phyloP scores from a whole-genome alignment of 2,888 invertebrate species.

The Ochlodes sylvanus region DNA sequence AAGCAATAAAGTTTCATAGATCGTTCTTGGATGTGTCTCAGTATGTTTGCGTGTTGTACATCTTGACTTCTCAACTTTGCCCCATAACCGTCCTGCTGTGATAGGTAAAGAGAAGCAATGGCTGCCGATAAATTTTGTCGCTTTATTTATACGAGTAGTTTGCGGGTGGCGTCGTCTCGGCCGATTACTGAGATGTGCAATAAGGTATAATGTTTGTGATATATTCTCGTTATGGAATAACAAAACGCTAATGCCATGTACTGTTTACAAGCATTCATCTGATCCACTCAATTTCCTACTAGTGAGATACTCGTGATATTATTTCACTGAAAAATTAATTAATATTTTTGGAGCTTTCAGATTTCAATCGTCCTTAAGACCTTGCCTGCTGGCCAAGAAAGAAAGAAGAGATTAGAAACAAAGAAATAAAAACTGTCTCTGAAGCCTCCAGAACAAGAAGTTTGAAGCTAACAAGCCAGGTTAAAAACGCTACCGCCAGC shows the following conservation, averaged over 20 bases:
- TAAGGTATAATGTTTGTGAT: slow-evolving; percentile 41
- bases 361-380: too few species aligned
- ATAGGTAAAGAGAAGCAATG: slow-evolving; percentile 68
- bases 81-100: slow-evolving; percentile 73
- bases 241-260: slow-evolving; percentile 31
- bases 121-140: slow-evolving; percentile 63
- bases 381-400: too few species aligned
- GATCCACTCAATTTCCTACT: too few species aligned
- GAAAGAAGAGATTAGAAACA: too few species aligned
- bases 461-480: too few species aligned
- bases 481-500: too few species aligned
- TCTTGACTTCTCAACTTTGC: slow-evolving; percentile 66
- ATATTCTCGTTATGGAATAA: slow-evolving; percentile 34
- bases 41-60: slow-evolving; percentile 49
- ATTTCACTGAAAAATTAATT: too few species aligned
- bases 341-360: too few species aligned
- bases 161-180: slow-evolving; percentile 50
- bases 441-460: too few species aligned
- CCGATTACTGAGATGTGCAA: slow-evolving; percentile 51
- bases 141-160: slow-evolving; percentile 57
- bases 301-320: too few species aligned
- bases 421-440: too few species aligned
- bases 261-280: not conserved
- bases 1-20: slow-evolving; percentile 23
- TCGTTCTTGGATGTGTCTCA: slow-evolving; percentile 20